Evolutionary conservation across 2,888 invertebrate species (phyloP), one percentile per base, ranked within the genome.

Genomic region (Empis livida): DNA sequence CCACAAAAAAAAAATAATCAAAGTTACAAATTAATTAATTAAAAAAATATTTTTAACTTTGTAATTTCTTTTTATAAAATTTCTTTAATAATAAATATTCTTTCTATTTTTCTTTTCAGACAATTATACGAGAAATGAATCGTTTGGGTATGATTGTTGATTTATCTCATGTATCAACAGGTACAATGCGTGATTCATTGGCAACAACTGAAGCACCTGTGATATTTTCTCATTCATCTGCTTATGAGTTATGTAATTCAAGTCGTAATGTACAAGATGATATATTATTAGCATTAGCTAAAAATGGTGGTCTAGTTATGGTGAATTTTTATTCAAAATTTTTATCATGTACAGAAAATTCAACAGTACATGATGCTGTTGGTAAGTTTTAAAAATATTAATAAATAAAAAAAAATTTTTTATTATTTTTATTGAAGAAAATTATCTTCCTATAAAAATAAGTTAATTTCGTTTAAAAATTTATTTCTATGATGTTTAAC

Each of bases 91-190:
- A 30, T 17, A 42, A 20, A 31, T 30, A 44, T 20, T 15, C 44
- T n/a, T 32, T 48, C 30, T 52, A 45, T 47, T 52, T 46, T 48
- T 54, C 31, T 43, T 71, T 71, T 51, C 71, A 84, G 83, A 78
- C 79, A 60, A 80, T 89, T 57, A 80, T 89, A 53, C 80, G 79
- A 59, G 90, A 90, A 72, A 89, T 90, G 89, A 90, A 90, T 71
- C 79, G 89, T 4, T 73, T 90, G 51, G 90, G 90, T 23, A 90
- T 90, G 86, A 76, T 90, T 65, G 84, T 90, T 53, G 90, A 91
- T 65, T 68, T 87, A 55, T 84, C 84, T 9, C 86, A 90, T 69
- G 87, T 88, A 45, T 85, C 87, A 8, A 76, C 76, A 38, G 77
- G 80, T 46, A 88, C 88, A 23, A 89, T 89, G 89, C 74, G 79